A percentile compares a stretch with the other conserved stretches of the same genome.
Conservation (phyloP, 2,888 invertebrate genomes). For the Aquatica leii region DNA sequence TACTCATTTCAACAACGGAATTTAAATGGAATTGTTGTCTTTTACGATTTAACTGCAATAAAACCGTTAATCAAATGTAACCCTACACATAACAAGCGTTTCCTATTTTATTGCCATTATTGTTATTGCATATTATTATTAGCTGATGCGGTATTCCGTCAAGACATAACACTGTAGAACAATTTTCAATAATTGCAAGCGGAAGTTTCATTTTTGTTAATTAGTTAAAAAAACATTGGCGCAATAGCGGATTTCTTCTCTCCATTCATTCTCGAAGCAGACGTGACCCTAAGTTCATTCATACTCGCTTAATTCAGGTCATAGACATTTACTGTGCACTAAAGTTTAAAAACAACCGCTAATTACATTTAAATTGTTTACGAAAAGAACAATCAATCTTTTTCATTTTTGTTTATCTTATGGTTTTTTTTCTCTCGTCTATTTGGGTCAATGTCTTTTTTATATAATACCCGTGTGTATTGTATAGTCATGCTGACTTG, state of each 20-base stretch:
- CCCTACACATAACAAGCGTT: neutral
- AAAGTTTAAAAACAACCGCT: too few relatives aligned
- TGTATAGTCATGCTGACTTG: too few relatives aligned
- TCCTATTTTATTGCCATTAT: too few relatives aligned
- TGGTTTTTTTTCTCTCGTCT: too few relatives aligned
- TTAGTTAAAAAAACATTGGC: constrained; percentile 12
- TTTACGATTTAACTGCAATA: neutral
- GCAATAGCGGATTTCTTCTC: constrained; percentile 27
- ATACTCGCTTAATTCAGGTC: constrained; percentile 30
- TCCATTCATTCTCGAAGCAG: constrained; percentile 32
- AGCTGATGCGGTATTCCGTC: too few relatives aligned
- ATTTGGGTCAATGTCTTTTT: too few relatives aligned
- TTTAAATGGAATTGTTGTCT: neutral
- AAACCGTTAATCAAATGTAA: neutral
- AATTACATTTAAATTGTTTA: too few relatives aligned
- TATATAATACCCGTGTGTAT: too few relatives aligned
- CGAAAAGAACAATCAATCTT: too few relatives aligned
- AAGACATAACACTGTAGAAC: too few relatives aligned
- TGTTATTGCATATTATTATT: too few relatives aligned
- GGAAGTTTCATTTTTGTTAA: constrained; percentile 12
- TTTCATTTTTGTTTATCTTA: too few relatives aligned
- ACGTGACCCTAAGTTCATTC: constrained; percentile 35
- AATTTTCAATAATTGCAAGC: neutral
- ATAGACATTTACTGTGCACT: constrained; percentile 30
- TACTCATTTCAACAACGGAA: constrained; percentile 1